These are phyloP conservation scores for Amiota minor DNA, from an alignment of 2,888 invertebrate species.

Conservation along the genomic window DNA sequence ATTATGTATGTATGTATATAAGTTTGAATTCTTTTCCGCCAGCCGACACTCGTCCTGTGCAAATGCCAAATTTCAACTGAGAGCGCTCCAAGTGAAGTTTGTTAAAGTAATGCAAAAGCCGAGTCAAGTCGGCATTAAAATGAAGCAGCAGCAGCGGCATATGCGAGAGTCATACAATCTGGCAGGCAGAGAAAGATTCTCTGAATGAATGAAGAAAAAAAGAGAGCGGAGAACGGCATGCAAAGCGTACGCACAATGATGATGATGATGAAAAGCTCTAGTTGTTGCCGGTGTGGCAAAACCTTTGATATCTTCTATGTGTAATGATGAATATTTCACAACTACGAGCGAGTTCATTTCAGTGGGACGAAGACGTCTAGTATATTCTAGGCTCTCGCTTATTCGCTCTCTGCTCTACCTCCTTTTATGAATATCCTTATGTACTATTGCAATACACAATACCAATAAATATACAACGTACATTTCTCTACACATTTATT, in stretches of 20 bases:
- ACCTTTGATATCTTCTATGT: too few species aligned
- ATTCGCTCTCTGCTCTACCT: neutral
- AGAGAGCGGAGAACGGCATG: neutral
- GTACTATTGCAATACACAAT: neutral
- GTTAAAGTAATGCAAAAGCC: neutral
- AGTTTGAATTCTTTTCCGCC: constrained; percentile 27
- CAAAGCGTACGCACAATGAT: neutral
- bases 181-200: neutral
- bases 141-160: neutral
- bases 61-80: constrained; percentile 56
- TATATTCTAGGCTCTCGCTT: neutral
- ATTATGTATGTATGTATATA: neutral
- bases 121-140: too few species aligned
- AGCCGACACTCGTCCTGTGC: constrained; percentile 45
- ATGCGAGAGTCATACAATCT: neutral
- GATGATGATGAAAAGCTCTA: neutral
- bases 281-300: neutral
- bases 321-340: too few species aligned
- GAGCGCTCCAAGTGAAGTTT: constrained; percentile 33
- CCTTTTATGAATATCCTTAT: constrained; percentile 15
- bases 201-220: neutral
- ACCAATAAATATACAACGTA: neutral
- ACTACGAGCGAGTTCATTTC: too few species aligned
- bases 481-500: constrained; percentile 21
- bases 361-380: too few species aligned